Percentiles rank a stretch among this genome's conserved stretches.
Evolutionary conservation across 2,797 vertebrate genomes (phyloP).

Genomic region (Acanthiza pusilla): DNA sequence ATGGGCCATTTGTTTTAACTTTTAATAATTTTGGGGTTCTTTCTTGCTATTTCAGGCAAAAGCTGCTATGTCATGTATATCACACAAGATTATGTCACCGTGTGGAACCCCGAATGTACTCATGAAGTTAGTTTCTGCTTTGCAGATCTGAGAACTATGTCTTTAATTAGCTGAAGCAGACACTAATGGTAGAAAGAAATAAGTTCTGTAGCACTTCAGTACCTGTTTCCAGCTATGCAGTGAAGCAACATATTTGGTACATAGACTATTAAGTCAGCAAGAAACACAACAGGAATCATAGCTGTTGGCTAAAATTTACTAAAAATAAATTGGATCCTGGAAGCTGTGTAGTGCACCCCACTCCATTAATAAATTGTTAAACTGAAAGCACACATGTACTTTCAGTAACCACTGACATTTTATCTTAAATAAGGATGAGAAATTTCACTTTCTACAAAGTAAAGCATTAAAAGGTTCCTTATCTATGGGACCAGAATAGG

Average conservation of each 20-base stretch:
- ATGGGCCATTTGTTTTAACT: background rate
- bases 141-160: background rate
- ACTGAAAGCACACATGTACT: conserved; percentile 17
- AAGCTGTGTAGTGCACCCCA: background rate
- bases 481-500: conserved; percentile 64
- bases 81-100: background rate
- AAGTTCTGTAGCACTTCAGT: background rate
- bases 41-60: background rate
- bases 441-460: conserved; percentile 66
- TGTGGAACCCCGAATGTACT: background rate
- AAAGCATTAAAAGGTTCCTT: conserved; percentile 60
- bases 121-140: background rate
- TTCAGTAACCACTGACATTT: conserved; percentile 49
- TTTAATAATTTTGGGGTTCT: background rate
- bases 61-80: background rate
- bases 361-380: conserved; percentile 43
- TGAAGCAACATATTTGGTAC: background rate
- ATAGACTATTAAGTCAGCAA: background rate
- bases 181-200: background rate
- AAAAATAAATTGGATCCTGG: background rate
- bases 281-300: background rate
- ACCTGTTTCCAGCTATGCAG: background rate
- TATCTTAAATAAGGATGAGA: conserved; percentile 55
- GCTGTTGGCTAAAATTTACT: background rate
- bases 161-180: background rate